Conservation (phyloP, 2,797 vertebrate genomes). For the Xyrichtys novacula region DNA sequence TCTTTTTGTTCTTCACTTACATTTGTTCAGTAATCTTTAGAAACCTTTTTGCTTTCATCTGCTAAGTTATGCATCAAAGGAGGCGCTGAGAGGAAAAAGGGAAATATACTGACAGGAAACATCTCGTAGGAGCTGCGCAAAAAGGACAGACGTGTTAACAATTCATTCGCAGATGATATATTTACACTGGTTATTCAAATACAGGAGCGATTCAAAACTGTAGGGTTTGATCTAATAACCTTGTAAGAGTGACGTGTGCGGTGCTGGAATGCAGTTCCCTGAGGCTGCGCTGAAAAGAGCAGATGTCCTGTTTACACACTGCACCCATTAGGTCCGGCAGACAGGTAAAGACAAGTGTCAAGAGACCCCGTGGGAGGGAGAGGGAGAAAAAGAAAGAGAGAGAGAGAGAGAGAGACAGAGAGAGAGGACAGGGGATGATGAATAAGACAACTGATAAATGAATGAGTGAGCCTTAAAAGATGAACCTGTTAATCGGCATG, state of each 20-base stretch:
- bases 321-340: constrained; percentile 55
- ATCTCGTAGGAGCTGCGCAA: constrained; percentile 47
- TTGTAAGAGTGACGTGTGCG: constrained; percentile 27
- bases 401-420: background rate
- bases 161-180: constrained; percentile 63
- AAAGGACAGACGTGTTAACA: constrained; percentile 60
- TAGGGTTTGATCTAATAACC: constrained; percentile 17
- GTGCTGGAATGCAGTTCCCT: constrained; percentile 36
- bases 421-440: constrained; percentile 5
- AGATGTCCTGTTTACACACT: constrained; percentile 52
- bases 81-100: constrained; percentile 30
- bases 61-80: constrained; percentile 64
- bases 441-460: constrained; percentile 36
- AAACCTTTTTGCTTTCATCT: constrained; percentile 45
- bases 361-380: constrained; percentile 4
- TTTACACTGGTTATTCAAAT: constrained; percentile 72
- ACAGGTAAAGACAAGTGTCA: constrained; percentile 53
- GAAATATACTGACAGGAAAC: constrained; percentile 61
- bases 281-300: constrained; percentile 36
- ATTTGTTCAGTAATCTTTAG: constrained; percentile 32
- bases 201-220: constrained; percentile 59
- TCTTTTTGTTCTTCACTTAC: constrained; percentile 9
- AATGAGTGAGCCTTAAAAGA: constrained; percentile 4
- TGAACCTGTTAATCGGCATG: constrained; percentile 22
- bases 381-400: background rate